These are phyloP conservation scores for Nephrotoma flavescens DNA, from an alignment of 2,888 invertebrate genomes.

Conservation along the genomic window DNA sequence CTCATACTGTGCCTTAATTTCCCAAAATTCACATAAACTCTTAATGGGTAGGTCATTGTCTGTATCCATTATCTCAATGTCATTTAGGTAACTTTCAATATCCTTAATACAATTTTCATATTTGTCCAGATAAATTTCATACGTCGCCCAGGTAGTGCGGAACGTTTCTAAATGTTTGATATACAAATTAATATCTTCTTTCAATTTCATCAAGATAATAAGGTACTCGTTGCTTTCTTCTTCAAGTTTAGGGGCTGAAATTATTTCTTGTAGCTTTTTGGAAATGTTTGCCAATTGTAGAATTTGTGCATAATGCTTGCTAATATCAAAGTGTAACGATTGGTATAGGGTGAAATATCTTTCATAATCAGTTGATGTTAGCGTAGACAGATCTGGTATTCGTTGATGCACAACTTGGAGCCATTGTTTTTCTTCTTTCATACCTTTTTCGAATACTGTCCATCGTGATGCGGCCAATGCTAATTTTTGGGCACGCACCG, in stretches of 20 bases:
- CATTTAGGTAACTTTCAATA: conserved; percentile 53
- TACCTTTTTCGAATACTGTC: conserved; percentile 64
- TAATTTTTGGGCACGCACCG: conserved; percentile 67
- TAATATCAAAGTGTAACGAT: conserved; percentile 61
- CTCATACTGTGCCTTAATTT: conserved; percentile 75
- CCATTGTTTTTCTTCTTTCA: conserved; percentile 74
- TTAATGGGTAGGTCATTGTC: conserved; percentile 47
- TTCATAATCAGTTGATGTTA: conserved; percentile 71
- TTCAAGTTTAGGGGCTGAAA: conserved; percentile 59
- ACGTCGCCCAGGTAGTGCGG: conserved; percentile 61
- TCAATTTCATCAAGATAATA: conserved; percentile 54
- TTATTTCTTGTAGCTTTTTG: conserved; percentile 55
- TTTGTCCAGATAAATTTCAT: conserved; percentile 55
- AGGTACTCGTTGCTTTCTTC: conserved; percentile 57
- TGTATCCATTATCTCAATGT: conserved; percentile 39
- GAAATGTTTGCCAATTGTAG: conserved; percentile 57
- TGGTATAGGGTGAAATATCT: conserved; percentile 73
- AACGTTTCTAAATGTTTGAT: conserved; percentile 57
- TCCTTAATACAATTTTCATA: conserved; percentile 62
- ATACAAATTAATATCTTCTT: conserved; percentile 61
- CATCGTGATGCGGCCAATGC: conserved; percentile 73
- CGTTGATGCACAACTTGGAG: conserved; percentile 69
- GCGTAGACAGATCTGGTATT: conserved; percentile 63
- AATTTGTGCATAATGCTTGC: conserved; percentile 65
- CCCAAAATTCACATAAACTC: conserved; percentile 75